A percentile compares a stretch with the other conserved stretches of the same genome.
phyloP scores from a whole-genome alignment of 2,888 invertebrate species.

The Leptopilina drosophilae region DNA sequence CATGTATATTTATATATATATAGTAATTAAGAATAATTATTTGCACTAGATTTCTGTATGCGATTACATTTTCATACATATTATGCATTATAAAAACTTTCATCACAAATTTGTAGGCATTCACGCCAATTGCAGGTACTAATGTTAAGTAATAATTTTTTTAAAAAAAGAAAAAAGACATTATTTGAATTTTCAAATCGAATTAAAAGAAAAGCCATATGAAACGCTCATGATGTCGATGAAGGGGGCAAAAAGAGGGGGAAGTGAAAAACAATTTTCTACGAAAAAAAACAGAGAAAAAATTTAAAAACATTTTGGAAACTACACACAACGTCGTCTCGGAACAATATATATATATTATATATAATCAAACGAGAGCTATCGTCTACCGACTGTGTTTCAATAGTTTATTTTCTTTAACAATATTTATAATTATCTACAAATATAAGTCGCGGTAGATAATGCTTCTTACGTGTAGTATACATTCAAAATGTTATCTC shows the following conservation, averaged over 20 bases:
- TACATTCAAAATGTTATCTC: slow-evolving; percentile 53
- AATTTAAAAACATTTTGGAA: slow-evolving; percentile 23
- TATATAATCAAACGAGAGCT: slow-evolving; percentile 25
- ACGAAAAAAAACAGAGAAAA: slow-evolving; percentile 5
- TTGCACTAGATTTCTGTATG: slow-evolving; percentile 58
- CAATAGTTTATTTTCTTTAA: slow-evolving; percentile 70
- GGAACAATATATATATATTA: slow-evolving; percentile 4
- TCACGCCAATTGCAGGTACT: slow-evolving; percentile 65
- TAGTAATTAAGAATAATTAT: slow-evolving; percentile 54
- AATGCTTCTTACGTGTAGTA: slow-evolving; percentile 39
- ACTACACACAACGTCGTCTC: slow-evolving; percentile 33
- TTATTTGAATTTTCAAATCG: slow-evolving; percentile 27
- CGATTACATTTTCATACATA: slow-evolving; percentile 52
- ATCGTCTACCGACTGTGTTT: slow-evolving; percentile 48
- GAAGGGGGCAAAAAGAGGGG: not conserved
- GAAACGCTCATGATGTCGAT: not conserved
- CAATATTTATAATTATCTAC: slow-evolving; percentile 55
- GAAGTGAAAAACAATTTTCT: slow-evolving; percentile 12
- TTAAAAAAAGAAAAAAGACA: slow-evolving; percentile 1
- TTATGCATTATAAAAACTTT: slow-evolving; percentile 55
- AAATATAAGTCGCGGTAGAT: slow-evolving; percentile 50
- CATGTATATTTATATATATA: slow-evolving; percentile 16
- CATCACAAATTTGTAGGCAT: slow-evolving; percentile 53
- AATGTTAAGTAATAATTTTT: slow-evolving; percentile 56
- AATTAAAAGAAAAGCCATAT: slow-evolving; percentile 10